Conservation (phyloP, 2,888 invertebrate genomes). For the Gari tellinella region DNA sequence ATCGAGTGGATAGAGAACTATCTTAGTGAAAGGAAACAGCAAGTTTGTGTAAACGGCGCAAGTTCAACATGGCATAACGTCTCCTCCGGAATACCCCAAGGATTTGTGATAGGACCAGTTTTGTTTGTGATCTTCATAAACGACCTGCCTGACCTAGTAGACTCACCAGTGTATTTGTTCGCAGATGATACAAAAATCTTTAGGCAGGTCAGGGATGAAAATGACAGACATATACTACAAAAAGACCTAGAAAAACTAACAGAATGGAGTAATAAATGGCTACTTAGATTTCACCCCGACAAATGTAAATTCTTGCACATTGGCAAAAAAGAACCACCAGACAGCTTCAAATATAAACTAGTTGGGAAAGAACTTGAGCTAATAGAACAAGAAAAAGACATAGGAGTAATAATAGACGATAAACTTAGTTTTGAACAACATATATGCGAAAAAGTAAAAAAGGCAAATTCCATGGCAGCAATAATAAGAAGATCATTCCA, state of each 20-base stretch:
- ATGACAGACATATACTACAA: not conserved
- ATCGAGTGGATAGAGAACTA: no score
- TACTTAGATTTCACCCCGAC: not conserved
- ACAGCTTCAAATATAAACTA: constrained; percentile 6
- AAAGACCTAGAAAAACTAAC: constrained; percentile 1
- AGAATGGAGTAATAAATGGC: constrained; percentile 10
- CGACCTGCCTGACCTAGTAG: constrained; percentile 1
- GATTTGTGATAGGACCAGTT: no score
- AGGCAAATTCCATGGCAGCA: constrained; percentile 1
- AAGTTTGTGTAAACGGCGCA: no score
- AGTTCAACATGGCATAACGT: no score
- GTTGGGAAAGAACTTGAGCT: not conserved
- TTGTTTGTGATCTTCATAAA: constrained; percentile 5
- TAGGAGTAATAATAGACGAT: not conserved
- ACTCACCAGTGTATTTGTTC: not conserved
- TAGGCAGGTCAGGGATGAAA: not conserved
- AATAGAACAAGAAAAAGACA: not conserved
- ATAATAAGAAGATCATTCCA: no score
- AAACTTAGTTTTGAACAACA: constrained; percentile 1
- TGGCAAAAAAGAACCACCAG: constrained; percentile 9
- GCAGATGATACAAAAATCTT: constrained; percentile 4
- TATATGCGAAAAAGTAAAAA: not conserved
- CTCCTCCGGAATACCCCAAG: no score
- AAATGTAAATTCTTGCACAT: constrained; percentile 1
- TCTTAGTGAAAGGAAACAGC: no score